Percentiles rank a stretch among this genome's conserved stretches.
Evolutionary conservation across 1,140 invertebrate genomes (phyloP).

Genomic region (Apolygus lucorum): DNA sequence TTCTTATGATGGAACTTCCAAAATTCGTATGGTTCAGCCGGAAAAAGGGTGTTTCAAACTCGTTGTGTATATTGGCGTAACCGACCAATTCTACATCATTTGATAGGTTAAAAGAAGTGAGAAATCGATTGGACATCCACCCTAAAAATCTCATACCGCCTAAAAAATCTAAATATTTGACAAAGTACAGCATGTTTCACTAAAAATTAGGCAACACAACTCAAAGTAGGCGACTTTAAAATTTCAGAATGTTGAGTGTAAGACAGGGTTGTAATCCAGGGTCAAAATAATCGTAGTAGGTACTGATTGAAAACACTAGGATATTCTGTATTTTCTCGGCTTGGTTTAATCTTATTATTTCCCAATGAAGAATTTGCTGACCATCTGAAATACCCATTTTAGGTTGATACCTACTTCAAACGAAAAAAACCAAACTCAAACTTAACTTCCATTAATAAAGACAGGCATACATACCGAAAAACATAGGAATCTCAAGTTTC

Average conservation of each 20-base stretch:
- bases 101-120: neutral
- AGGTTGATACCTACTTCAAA: no score
- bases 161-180: no score
- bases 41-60: neutral
- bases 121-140: neutral
- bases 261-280: neutral
- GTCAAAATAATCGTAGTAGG: neutral
- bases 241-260: neutral
- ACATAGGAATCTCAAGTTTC: constrained; percentile 80
- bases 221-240: neutral
- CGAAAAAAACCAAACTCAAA: neutral
- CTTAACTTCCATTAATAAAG: constrained; percentile 23
- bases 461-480: constrained; percentile 60
- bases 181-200: no score
- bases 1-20: no score
- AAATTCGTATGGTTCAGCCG: neutral
- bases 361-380: no score
- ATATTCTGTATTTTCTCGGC: no score
- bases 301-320: no score
- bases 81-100: neutral
- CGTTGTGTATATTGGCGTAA: neutral
- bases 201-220: no score
- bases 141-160: no score
- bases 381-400: no score
- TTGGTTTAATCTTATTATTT: no score